phyloP scores from a whole-genome alignment of 2,888 invertebrate genomes.

The Diplazon laetatorius region DNA sequence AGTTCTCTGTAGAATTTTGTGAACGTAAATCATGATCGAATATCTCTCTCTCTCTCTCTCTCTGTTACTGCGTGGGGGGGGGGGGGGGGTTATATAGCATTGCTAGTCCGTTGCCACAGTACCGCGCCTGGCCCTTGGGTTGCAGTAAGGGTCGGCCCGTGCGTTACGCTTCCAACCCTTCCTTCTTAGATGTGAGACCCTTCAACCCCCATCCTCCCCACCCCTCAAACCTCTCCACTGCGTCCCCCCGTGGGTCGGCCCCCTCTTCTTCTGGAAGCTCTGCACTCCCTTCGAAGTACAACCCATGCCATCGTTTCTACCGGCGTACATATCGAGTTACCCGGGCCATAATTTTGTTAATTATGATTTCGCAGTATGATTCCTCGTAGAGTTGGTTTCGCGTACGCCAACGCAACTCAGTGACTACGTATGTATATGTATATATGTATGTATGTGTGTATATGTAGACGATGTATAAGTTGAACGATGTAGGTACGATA shows the following conservation, averaged over 20 bases:
- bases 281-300: conserved; percentile 57
- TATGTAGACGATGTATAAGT: conserved; percentile 7
- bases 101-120: conserved; percentile 52
- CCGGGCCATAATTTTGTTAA: conserved; percentile 81
- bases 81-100: no score
- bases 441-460: no score
- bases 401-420: conserved; percentile 13
- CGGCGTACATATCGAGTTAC: conserved; percentile 80
- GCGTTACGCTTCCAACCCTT: conserved; percentile 74
- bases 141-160: conserved; percentile 50
- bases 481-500: conserved; percentile 7
- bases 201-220: conserved; percentile 61
- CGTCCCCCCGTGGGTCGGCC: not conserved
- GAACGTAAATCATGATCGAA: conserved; percentile 60
- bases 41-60: conserved; percentile 21
- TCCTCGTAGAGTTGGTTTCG: conserved; percentile 67
- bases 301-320: conserved; percentile 64
- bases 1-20: conserved; percentile 55
- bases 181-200: conserved; percentile 77
- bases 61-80: not conserved
- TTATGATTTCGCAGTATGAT: conserved; percentile 80
- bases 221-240: conserved; percentile 61
- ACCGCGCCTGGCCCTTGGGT: conserved; percentile 35
- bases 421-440: no score
- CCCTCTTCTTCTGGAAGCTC: conserved; percentile 18